Percentiles rank a stretch among this genome's conserved stretches.
These are phyloP conservation scores for Trachelus iudaicus DNA, from an alignment of 2,888 invertebrate species.

Conservation along the genomic window DNA sequence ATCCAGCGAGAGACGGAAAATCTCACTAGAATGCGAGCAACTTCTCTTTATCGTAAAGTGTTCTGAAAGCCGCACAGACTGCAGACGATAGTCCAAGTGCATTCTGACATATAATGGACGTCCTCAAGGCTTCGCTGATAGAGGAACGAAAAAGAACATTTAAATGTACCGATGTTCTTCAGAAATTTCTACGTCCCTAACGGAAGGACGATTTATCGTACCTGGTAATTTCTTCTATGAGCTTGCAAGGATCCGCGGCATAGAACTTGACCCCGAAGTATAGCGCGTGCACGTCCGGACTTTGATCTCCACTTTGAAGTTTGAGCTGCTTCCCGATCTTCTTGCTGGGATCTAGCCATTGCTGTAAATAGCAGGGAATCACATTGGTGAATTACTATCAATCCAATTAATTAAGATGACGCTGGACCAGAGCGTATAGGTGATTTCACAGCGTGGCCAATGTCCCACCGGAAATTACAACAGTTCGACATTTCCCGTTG, in stretches of 20 bases:
- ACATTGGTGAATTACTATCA: constrained; percentile 3
- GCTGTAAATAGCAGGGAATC: constrained; percentile 69
- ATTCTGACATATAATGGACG: neutral
- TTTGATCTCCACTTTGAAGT: constrained; percentile 67
- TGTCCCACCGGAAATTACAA: constrained; percentile 52
- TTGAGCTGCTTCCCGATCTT: constrained; percentile 89
- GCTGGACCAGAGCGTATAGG: neutral
- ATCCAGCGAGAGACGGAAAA: neutral
- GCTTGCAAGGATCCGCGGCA: constrained; percentile 95
- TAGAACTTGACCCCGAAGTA: constrained; percentile 98
- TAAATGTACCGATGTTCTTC: neutral
- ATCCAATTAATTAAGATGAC: constrained; percentile 4
- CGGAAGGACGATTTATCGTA: constrained; percentile 51
- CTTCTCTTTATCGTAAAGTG: neutral
- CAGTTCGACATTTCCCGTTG: constrained; percentile 45
- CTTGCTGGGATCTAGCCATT: constrained; percentile 95
- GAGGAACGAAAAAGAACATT: neutral
- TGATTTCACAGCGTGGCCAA: neutral
- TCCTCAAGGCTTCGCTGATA: neutral
- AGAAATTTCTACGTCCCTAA: neutral
- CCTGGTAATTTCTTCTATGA: constrained; percentile 96
- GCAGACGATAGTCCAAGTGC: neutral
- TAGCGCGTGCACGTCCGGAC: constrained; percentile 80
- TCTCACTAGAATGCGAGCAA: neutral
- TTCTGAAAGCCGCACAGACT: neutral